Percentiles rank a stretch among this genome's conserved stretches.
Evolutionary conservation across 1,140 invertebrate genomes (phyloP).

Genomic region (Formica selysi): DNA sequence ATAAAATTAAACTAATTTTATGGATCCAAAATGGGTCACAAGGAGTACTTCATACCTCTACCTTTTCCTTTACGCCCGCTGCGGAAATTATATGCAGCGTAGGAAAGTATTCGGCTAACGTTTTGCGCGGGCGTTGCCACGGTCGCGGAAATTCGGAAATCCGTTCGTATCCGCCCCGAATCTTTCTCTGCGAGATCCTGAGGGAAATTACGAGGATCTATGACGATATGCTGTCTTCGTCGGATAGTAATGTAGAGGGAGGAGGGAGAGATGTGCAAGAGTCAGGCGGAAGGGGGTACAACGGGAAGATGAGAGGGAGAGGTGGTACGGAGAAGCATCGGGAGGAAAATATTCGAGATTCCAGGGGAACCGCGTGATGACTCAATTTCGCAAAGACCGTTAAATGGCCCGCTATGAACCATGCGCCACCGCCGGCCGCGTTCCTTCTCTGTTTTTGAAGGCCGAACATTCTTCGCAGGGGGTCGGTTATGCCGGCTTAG

Average conservation of each 20-base stretch:
- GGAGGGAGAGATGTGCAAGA: conserved; percentile 37
- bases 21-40: background rate
- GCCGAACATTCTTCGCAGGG: conserved; percentile 83
- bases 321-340: conserved; percentile 76
- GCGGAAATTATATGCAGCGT: background rate
- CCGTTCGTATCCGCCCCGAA: conserved; percentile 18
- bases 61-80: background rate
- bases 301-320: conserved; percentile 52
- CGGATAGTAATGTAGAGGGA: conserved; percentile 9
- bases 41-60: too few species aligned
- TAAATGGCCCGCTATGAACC: conserved; percentile 84
- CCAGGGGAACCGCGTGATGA: conserved; percentile 86
- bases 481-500: conserved; percentile 69
- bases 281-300: conserved; percentile 64
- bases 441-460: conserved; percentile 84
- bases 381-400: conserved; percentile 86
- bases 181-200: conserved; percentile 23
- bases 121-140: background rate
- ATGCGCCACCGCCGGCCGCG: conserved; percentile 73
- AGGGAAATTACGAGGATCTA: conserved; percentile 54
- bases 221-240: conserved; percentile 23
- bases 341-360: conserved; percentile 86
- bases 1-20: background rate
- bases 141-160: conserved; percentile 40
- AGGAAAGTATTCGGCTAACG: background rate